Conservation (phyloP, 2,113 vertebrate genomes). For the Tyrannus savana region DNA sequence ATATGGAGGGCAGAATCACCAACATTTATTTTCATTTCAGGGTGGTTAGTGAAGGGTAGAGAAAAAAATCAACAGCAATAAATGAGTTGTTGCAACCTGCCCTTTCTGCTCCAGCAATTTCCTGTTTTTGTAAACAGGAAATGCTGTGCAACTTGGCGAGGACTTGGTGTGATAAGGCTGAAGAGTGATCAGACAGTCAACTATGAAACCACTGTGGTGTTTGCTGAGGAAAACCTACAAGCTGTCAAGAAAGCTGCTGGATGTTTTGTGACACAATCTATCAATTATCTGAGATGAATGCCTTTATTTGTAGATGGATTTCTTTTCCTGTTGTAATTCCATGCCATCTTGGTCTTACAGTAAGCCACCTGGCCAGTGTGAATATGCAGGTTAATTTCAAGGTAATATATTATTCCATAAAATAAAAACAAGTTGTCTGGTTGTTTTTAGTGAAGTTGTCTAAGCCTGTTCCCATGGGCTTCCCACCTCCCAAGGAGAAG, state of each 20-base stretch:
- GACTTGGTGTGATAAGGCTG: not conserved
- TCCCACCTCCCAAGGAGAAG: conserved; percentile 48
- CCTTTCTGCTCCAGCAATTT: conserved; percentile 4
- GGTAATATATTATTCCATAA: conserved; percentile 41
- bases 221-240: conserved; percentile 44
- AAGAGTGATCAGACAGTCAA: not conserved
- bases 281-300: not conserved
- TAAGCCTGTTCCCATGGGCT: conserved; percentile 24
- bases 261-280: not conserved
- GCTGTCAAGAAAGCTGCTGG: conserved; percentile 30
- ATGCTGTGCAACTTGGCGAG: not conserved
- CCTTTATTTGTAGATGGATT: not conserved
- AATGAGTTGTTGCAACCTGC: conserved; percentile 51
- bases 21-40: not conserved
- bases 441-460: conserved; percentile 34
- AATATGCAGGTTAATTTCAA: not conserved
- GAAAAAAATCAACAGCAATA: not conserved
- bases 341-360: not conserved
- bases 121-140: conserved; percentile 61
- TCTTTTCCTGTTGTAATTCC: not conserved
- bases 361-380: conserved; percentile 20
- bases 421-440: conserved; percentile 23
- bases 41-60: not conserved
- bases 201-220: not conserved
- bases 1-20: not conserved